Conservation (phyloP, 2,888 invertebrate species). For the Bedellia somnulentella region DNA sequence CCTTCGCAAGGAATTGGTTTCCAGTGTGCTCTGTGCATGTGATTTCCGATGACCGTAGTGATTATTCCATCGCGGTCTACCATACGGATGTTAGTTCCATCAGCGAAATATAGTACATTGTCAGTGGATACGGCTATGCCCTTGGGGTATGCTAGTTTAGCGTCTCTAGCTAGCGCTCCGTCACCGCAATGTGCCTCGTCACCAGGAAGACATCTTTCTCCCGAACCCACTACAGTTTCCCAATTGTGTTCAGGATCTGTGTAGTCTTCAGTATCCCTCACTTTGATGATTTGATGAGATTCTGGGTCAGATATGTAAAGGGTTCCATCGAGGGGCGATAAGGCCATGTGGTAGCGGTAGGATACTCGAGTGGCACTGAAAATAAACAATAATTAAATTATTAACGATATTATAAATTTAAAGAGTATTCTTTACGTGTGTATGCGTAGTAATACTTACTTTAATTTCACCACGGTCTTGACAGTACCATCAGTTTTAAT, state of each 20-base stretch:
- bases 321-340: slow-evolving; percentile 91
- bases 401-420: too few species aligned
- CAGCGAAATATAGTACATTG: slow-evolving; percentile 91
- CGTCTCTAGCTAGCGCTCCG: slow-evolving; percentile 88
- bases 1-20: slow-evolving; percentile 92
- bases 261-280: slow-evolving; percentile 80
- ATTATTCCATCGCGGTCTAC: slow-evolving; percentile 91
- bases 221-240: slow-evolving; percentile 94
- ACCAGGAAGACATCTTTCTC: slow-evolving; percentile 89
- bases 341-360: slow-evolving; percentile 94
- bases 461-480: slow-evolving; percentile 75
- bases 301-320: slow-evolving; percentile 96
- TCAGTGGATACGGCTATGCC: slow-evolving; percentile 93
- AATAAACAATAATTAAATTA: slow-evolving; percentile 10
- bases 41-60: slow-evolving; percentile 88
- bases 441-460: slow-evolving; percentile 63
- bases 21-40: slow-evolving; percentile 92
- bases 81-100: slow-evolving; percentile 92
- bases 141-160: slow-evolving; percentile 94
- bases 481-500: slow-evolving; percentile 85
- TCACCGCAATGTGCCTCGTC: slow-evolving; percentile 96
- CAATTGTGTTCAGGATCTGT: slow-evolving; percentile 88
- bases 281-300: slow-evolving; percentile 89
- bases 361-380: slow-evolving; percentile 88
- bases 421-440: too few species aligned